Base-by-base conservation (phyloP, 1,140 invertebrate species). In the Bombyx mandarina region DNA sequence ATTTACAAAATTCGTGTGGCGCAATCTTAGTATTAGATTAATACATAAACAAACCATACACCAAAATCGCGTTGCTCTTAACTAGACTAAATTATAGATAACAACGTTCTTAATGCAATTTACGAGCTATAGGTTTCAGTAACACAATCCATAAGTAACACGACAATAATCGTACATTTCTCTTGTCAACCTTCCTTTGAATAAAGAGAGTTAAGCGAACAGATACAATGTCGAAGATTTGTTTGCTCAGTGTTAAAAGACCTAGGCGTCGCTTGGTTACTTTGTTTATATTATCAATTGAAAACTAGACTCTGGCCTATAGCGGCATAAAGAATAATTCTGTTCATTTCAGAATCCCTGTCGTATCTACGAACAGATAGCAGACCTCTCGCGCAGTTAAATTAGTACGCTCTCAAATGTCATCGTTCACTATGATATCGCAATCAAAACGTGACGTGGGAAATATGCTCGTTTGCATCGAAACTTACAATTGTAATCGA, bases 151-250 rank as follows among this genome's bases (percentile, higher is more conserved):
- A 81, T 86, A 86, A 79, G 26, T 35, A 80, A 74, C 69, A 66
- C 69, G 67, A 83, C 79, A 82, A 83, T 86, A 86, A 86, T 82
- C 82, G 79, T 86, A 86, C 76, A 79, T 86, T 81, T 86, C 77
- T 81, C 82, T 86, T 82, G 82, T 83, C 82, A 81, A 83, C 74
- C 77, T 83, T 83, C 75, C 82, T 83, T 85, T 79, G 77, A 82
- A 82, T 82, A 86, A 78, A 80, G 73, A 80, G 73, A 85, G 80
- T 81, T 83, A 85, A 85, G 70, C 72, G 74, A 77, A 78, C 69
- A 82, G 80, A 85, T 82, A 85, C 77, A 80, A 86, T 86, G 82
- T 82, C 75, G 73, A 80, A 85, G 82, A 85, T 82, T 85, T 82
- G 82, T 85, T 82, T 77, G 73, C 68, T 79, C 71, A 73, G 72